Evolutionary conservation across 92 coral and sea anemone genomes (phyloP), one percentile per base, ranked within the genome.

Genomic region (Zoanthus solanderi): DNA sequence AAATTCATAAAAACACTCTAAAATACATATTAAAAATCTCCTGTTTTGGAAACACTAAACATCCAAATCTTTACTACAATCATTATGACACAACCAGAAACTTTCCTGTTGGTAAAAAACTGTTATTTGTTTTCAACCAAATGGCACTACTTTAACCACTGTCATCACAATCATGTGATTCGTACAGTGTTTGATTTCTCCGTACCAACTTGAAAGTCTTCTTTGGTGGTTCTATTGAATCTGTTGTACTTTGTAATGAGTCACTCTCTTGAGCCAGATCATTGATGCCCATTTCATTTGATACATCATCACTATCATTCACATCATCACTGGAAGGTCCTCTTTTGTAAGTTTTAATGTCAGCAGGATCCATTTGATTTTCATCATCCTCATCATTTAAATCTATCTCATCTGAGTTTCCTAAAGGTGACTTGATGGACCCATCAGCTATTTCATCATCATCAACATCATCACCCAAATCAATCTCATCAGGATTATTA

Each of bases 401-500:
- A 48, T 52, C 86, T 69, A 89, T 93, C 90, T 94, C 92, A 67
- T 91, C 94, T 2, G 98, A 95, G 69, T 90, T 92, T 52, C 69
- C 72, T 73, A 52, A 71, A 45, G 66, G 54, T 44, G 5, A 32
- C 72, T 83, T 63, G 0, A 23, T 17, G 30, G 29, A 71, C 73
- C 37, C 47, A 17, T 12, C 9, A 47, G 44, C 84, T 54, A 67
- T 83, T 72, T 28, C 83, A 72, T 80, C 72, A 75, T 31, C 83
- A 75, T 82, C 91, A 54, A 76, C 94, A 74, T 89, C 98, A 69
- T 93, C 98, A 71, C 88, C 89, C 60, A 96, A 68, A 31, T 89
- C 89, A 23, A 96, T 96, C 60, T 93, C 98, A 88, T 96, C 99
- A 30, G 99, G 99, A 90, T 96, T 96, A 1, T 76, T 85, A 67